Conservation (phyloP, 2,888 invertebrate species). For the Tromatobia lineatoria region DNA sequence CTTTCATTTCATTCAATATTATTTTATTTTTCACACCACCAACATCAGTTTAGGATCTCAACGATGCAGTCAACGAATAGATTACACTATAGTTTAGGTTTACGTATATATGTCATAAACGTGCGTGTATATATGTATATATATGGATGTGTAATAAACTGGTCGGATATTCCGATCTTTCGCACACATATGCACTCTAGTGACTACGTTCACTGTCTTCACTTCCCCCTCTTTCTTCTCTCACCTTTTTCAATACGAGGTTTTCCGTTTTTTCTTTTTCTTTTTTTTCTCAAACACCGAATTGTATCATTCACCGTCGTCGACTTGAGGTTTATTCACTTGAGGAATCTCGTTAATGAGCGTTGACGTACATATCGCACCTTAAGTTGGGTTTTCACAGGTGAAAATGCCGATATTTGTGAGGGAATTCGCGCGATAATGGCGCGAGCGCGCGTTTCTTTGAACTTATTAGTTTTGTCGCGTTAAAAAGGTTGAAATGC, state of each 20-base stretch:
- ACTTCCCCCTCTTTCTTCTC: slow-evolving; percentile 15
- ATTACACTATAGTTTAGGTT: slow-evolving; percentile 1
- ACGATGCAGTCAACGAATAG: not conserved
- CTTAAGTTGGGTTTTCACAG: not conserved
- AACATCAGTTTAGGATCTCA: not conserved
- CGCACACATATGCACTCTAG: slow-evolving; percentile 1
- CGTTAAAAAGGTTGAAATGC: slow-evolving; percentile 7
- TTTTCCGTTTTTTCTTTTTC: not conserved
- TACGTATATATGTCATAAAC: slow-evolving; percentile 16
- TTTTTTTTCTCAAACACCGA: slow-evolving; percentile 43
- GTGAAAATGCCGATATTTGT: not conserved
- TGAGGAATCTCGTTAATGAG: slow-evolving; percentile 30
- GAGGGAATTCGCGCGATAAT: not conserved
- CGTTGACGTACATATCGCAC: not conserved
- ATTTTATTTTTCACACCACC: not conserved
- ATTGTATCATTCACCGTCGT: slow-evolving; percentile 38
- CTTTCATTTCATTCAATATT: too few relatives aligned
- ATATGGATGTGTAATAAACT: slow-evolving; percentile 40
- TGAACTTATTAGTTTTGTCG: not conserved
- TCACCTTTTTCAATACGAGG: not conserved
- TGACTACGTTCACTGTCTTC: slow-evolving; percentile 61
- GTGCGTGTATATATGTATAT: slow-evolving; percentile 38
- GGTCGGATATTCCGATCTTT: slow-evolving; percentile 50
- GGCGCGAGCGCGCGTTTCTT: not conserved
- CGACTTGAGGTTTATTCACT: slow-evolving; percentile 41